phyloP scores from a whole-genome alignment of 2,888 invertebrate genomes.

The Serrognathus titanus region DNA sequence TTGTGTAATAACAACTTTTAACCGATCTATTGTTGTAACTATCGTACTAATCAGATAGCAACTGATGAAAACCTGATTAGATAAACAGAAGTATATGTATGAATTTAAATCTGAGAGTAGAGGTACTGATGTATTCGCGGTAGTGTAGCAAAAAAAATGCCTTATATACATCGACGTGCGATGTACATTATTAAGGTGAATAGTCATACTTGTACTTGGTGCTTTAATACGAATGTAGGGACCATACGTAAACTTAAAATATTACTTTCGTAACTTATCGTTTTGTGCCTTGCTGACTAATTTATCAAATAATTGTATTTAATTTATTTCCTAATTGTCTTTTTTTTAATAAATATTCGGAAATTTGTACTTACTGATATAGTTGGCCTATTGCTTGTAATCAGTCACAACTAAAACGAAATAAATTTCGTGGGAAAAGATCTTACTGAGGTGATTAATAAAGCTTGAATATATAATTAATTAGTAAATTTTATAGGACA shows the following conservation, averaged over 20 bases:
- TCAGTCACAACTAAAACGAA: too few relatives aligned
- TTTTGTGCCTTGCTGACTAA: slow-evolving; percentile 9
- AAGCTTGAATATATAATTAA: too few relatives aligned
- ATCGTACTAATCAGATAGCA: background rate
- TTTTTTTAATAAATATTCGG: background rate
- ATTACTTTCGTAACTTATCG: slow-evolving; percentile 15
- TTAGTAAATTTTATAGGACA: slow-evolving; percentile 5
- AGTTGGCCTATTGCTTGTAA: too few relatives aligned
- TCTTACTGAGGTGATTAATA: too few relatives aligned
- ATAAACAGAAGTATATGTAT: slow-evolving; percentile 5
- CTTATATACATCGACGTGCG: slow-evolving; percentile 10
- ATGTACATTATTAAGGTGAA: slow-evolving; percentile 9
- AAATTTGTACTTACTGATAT: too few relatives aligned
- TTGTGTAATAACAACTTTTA: too few relatives aligned
- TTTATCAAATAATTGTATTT: slow-evolving; percentile 6
- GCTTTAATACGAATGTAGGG: slow-evolving; percentile 23
- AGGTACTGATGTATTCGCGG: slow-evolving; percentile 18
- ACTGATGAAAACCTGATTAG: slow-evolving; percentile 7
- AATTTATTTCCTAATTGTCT: slow-evolving; percentile 5
- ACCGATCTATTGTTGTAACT: background rate
- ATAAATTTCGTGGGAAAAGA: too few relatives aligned
- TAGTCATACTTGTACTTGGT: slow-evolving; percentile 26
- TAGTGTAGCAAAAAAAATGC: slow-evolving; percentile 2
- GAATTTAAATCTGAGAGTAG: slow-evolving; percentile 19
- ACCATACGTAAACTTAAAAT: slow-evolving; percentile 28